Evolutionary conservation across 2,888 invertebrate genomes (phyloP), one percentile per base, ranked within the genome.

Genomic region (Norana najaformis): DNA sequence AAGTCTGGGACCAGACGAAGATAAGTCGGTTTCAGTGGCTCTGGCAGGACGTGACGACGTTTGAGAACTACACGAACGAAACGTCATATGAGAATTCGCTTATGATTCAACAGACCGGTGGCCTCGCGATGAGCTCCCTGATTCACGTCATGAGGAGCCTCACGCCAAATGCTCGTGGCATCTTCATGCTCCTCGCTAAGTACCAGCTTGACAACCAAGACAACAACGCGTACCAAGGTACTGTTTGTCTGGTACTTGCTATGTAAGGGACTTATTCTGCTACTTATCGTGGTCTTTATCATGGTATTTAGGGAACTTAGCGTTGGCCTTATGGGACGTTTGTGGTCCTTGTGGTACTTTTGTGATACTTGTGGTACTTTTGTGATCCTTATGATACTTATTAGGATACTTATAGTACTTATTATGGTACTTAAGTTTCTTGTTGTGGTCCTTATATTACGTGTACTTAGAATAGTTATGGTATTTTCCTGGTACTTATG

Each of bases 41-140:
- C 6, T 98, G 98, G 97, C 97, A 97, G 96, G 98, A 98, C 94
- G 96, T 96, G 6, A 98, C 98, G 0, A 97, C 98, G 0, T 97
- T 97, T 95, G 94, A 96, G 91, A 96, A 97, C 0, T 99, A 99
- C 94, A 95, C 95, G 0, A 96, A 97, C 92, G 98, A 98, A 92
- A 95, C 94, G 16, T 94, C 94, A 1, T 95, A 94, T 83, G 95
- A 98, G 95, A 97, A 97, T 94, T 97, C 97, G 0, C 95, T 98
- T 92, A 95, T 98, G 95, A 96, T 97, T 0, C 97, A 97, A 93
- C 96, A 97, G 92, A 96, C 92, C 6, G 92, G 90, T 20, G 90
- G 93, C 0, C 93, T 95, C 89, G 94, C 97, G 16, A 95, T 98
- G 47, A 97, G 97, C 0, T 98, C 98, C 0, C 96, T 99, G 91